Evolutionary conservation across 2,797 vertebrate species (phyloP), one percentile per base, ranked within the genome.

Genomic region (Gymnothorax reevesii): DNA sequence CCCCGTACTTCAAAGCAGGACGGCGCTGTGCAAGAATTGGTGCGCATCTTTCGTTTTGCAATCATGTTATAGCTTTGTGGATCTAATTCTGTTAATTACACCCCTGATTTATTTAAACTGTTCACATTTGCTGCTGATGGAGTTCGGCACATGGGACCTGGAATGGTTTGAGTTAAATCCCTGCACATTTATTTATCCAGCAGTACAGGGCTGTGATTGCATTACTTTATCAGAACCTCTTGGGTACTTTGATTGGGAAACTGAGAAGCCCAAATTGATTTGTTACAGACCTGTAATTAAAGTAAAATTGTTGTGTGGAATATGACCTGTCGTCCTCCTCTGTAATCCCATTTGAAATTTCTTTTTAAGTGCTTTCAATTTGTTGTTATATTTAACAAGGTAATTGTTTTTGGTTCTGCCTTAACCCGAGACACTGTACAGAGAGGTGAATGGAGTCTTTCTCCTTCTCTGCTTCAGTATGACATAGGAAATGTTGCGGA

Each of bases 181-280:
- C 77, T 55, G 77, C 8, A 12, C 52, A 55, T 80, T 80, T 22
- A 55, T 80, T 80, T 80, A 52, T 54, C 77, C 52, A n/a, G 52
- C n/a, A 22, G 77, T 80, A 54, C 77, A n/a, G n/a, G 52, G 77
- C 77, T 10, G 42, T 12, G 52, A 80, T 80, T 80, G 77, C 77
- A 80, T 80, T 80, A 17, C 77, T 80, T 80, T 80, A 80, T 80
- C 49, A 22, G 22, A 80, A 80, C 52, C 77, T 80, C 77, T 80
- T n/a, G 77, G 52, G 77, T 49, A 80, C 77, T 55, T 80, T 80
- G 77, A n/a, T 55, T 54, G 77, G n/a, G 52, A 54, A 22, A 52
- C 77, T n/a, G 77, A 80, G 55, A 80, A 55, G 77, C 8, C 20
- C 8, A 54, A 80, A 80, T 80, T 54, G 49, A 80, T 80, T 80